Conservation (phyloP, 2,888 invertebrate genomes). For the Seira sanloemensis region DNA sequence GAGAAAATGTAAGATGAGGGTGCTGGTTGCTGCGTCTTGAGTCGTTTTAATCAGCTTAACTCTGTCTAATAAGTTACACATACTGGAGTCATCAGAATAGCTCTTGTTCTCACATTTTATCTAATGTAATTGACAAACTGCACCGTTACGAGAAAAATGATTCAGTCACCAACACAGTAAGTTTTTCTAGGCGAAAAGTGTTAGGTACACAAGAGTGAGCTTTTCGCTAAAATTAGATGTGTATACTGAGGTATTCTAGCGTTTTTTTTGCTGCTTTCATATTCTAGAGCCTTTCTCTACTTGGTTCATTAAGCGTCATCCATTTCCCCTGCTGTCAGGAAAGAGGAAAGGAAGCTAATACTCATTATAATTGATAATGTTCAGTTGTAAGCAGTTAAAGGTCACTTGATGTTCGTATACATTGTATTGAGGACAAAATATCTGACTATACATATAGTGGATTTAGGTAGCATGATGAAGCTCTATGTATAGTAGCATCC, state of each 20-base stretch:
- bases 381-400: constrained; percentile 48
- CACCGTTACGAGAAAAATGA: neutral
- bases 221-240: constrained; percentile 43
- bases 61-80: constrained; percentile 36
- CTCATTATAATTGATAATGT: neutral
- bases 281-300: constrained; percentile 4
- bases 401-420: constrained; percentile 32
- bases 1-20: neutral
- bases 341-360: neutral
- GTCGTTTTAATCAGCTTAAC: constrained; percentile 53
- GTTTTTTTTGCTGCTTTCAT: constrained; percentile 11
- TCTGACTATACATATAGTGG: neutral
- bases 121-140: neutral
- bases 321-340: constrained; percentile 28
- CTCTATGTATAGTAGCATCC: neutral
- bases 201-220: neutral
- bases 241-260: neutral
- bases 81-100: neutral
- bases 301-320: constrained; percentile 47
- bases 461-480: neutral
- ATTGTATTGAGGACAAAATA: neutral
- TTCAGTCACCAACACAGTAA: neutral
- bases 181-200: neutral
- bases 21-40: neutral
- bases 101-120: constrained; percentile 45